phyloP scores from a whole-genome alignment of 2,888 invertebrate species.

The Candidula unifasciata region DNA sequence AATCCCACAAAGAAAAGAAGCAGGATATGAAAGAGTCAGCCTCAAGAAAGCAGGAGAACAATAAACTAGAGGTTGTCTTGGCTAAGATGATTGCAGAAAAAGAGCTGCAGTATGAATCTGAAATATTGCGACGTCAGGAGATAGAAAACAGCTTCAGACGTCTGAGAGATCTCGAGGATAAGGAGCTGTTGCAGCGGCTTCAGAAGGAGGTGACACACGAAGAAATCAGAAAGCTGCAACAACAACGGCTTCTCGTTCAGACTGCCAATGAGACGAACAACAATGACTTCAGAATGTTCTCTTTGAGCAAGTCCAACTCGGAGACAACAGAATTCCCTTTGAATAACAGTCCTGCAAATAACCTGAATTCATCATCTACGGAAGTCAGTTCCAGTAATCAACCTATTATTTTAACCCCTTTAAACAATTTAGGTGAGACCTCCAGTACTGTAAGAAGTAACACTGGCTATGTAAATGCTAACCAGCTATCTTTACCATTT shows the following conservation, averaged over 20 bases:
- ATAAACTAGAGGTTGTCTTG: conserved; percentile 54
- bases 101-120: conserved; percentile 64
- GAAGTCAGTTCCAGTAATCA: too few relatives aligned
- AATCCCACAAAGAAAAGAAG: conserved; percentile 57
- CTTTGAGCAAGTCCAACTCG: conserved; percentile 46
- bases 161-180: conserved; percentile 62
- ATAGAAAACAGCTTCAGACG: conserved; percentile 65
- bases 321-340: neutral
- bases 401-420: conserved; percentile 52
- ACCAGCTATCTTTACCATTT: neutral
- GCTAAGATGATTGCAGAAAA: conserved; percentile 58
- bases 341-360: too few relatives aligned
- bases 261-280: conserved; percentile 55
- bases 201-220: conserved; percentile 62
- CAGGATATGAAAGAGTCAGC: conserved; percentile 60
- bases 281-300: conserved; percentile 55
- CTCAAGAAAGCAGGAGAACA: conserved; percentile 58
- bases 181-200: conserved; percentile 63
- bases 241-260: conserved; percentile 58
- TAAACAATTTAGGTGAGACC: conserved; percentile 44
- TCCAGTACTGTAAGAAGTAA: neutral
- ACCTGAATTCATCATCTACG: too few relatives aligned
- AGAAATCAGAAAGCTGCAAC: conserved; percentile 53
- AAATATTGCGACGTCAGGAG: conserved; percentile 62
- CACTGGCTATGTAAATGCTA: neutral